A percentile compares a stretch with the other conserved stretches of the same genome.
Evolutionary conservation across 2,888 invertebrate genomes (phyloP).

Genomic region (Cyclophora albipunctata): DNA sequence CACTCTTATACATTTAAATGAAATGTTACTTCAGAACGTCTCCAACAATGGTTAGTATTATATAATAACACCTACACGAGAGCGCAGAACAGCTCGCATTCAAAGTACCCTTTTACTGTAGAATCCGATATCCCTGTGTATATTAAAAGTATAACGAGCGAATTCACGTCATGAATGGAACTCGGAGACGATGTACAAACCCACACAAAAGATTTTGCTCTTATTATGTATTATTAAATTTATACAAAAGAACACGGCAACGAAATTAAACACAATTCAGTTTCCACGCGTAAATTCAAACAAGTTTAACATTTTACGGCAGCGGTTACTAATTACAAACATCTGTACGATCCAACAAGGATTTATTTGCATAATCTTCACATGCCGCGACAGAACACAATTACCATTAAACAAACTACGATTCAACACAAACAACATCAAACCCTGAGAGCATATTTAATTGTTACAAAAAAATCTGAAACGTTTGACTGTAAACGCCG

Average conservation of each 20-base stretch:
- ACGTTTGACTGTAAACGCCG: conserved; percentile 44
- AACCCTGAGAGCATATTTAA: conserved; percentile 23
- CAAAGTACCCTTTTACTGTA: conserved; percentile 25
- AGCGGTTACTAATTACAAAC: conserved; percentile 21
- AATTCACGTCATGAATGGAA: conserved; percentile 31
- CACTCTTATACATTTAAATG: conserved; percentile 19
- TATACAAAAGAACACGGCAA: conserved; percentile 5
- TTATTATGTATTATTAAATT: neutral
- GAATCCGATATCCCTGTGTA: conserved; percentile 39
- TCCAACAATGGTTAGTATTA: conserved; percentile 39
- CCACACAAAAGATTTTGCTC: conserved; percentile 14
- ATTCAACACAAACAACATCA: conserved; percentile 33
- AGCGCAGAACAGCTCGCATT: conserved; percentile 27
- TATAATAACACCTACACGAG: conserved; percentile 42
- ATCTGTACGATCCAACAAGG: conserved; percentile 21
- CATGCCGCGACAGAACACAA: conserved; percentile 30
- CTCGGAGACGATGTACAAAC: conserved; percentile 13
- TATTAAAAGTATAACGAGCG: conserved; percentile 36
- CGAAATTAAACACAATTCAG: conserved; percentile 13
- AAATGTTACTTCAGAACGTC: conserved; percentile 29
- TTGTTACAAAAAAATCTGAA: conserved; percentile 38
- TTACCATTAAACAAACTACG: conserved; percentile 40
- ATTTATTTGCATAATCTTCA: conserved; percentile 34
- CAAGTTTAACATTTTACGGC: conserved; percentile 16
- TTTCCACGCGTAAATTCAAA: conserved; percentile 11